Evolutionary conservation across 2,888 invertebrate species (phyloP).

Genomic region (Chymomyza procnemis): DNA sequence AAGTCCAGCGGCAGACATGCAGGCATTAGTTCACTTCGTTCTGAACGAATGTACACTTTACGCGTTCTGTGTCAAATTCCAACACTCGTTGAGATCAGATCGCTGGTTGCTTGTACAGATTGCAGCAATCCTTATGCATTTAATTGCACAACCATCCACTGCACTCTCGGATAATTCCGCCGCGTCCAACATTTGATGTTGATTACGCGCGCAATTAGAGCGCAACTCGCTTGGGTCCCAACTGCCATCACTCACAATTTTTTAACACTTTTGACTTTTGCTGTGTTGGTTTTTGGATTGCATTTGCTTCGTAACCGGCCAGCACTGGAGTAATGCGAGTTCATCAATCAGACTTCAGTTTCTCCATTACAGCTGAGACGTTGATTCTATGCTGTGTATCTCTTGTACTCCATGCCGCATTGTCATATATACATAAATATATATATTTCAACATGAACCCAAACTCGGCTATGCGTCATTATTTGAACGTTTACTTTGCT

Average conservation of each 20-base stretch:
- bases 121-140: slow-evolving; percentile 27
- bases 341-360: slow-evolving; percentile 67
- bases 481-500: slow-evolving; percentile 66
- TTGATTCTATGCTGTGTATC: not conserved
- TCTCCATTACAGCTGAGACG: not conserved
- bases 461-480: slow-evolving; percentile 49
- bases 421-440: no score
- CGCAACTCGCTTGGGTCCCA: slow-evolving; percentile 24
- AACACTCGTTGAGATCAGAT: slow-evolving; percentile 56
- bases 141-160: slow-evolving; percentile 49
- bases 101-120: slow-evolving; percentile 9
- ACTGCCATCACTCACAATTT: slow-evolving; percentile 67
- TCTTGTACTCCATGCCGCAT: slow-evolving; percentile 44
- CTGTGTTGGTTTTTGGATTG: slow-evolving; percentile 18
- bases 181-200: slow-evolving; percentile 22
- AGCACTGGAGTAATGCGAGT: slow-evolving; percentile 58
- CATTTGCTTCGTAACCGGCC: slow-evolving; percentile 30
- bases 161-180: slow-evolving; percentile 47
- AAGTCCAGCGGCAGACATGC: slow-evolving; percentile 48
- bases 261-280: slow-evolving; percentile 61
- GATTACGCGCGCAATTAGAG: slow-evolving; percentile 69
- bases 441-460: slow-evolving; percentile 53
- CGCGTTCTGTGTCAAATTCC: slow-evolving; percentile 39
- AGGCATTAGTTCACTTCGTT: slow-evolving; percentile 42
- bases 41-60: slow-evolving; percentile 42